Conservation (phyloP, 2,888 invertebrate species). For the Drosophila antonietae region DNA sequence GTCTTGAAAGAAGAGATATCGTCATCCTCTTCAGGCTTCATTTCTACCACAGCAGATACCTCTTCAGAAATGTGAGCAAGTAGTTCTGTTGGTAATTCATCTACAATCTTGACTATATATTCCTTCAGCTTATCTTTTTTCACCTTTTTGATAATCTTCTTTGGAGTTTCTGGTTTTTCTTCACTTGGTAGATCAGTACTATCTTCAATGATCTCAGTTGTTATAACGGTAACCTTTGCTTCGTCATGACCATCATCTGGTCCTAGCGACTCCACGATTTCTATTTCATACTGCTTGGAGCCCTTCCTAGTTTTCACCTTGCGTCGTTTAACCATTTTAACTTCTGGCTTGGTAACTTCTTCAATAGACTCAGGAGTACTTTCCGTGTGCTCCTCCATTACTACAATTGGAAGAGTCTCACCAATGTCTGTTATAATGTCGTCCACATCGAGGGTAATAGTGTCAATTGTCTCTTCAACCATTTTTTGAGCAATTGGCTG, state of each 20-base stretch:
- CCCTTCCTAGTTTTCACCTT: constrained; percentile 85
- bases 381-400: constrained; percentile 40
- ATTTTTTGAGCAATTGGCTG: constrained; percentile 36
- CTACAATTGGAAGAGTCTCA: constrained; percentile 59
- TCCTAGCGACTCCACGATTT: constrained; percentile 84
- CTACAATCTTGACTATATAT: constrained; percentile 78
- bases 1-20: constrained; percentile 60
- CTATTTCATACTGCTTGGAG: constrained; percentile 85
- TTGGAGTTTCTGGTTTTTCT: constrained; percentile 77
- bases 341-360: constrained; percentile 67
- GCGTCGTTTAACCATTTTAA: constrained; percentile 84
- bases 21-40: constrained; percentile 38
- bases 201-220: constrained; percentile 77
- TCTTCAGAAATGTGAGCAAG: constrained; percentile 57
- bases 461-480: constrained; percentile 17
- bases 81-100: constrained; percentile 71
- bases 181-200: constrained; percentile 56
- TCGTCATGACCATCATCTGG: constrained; percentile 81
- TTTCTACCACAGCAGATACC: constrained; percentile 20
- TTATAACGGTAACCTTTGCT: constrained; percentile 83
- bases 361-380: constrained; percentile 39
- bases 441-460: constrained; percentile 42
- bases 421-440: constrained; percentile 53
- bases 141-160: constrained; percentile 69
- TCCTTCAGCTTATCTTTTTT: constrained; percentile 76